Conservation (phyloP, 2,888 invertebrate genomes). For the Diadegma fenestrale region DNA sequence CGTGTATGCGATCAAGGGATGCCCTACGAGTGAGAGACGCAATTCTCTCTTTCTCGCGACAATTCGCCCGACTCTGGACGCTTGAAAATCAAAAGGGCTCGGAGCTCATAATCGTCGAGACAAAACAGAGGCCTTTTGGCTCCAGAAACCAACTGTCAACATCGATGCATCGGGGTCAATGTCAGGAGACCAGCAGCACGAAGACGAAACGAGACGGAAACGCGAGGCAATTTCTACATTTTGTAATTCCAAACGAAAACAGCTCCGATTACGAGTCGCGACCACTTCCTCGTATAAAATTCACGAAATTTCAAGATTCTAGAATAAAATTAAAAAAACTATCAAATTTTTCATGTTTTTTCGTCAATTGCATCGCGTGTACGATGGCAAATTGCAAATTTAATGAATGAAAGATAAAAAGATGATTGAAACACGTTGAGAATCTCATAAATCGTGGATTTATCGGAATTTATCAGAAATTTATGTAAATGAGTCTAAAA, state of each 20-base stretch:
- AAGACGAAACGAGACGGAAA: conserved; percentile 16
- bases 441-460: not conserved
- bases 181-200: conserved; percentile 42
- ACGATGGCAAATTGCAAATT: not conserved
- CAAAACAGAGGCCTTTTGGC: not conserved
- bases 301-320: not conserved
- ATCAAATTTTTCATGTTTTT: not conserved
- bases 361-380: not conserved
- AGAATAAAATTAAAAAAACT: not conserved
- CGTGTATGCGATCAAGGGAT: conserved; percentile 38
- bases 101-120: not conserved
- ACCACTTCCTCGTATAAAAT: conserved; percentile 31
- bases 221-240: conserved; percentile 18
- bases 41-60: conserved; percentile 44
- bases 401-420: not conserved
- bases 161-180: conserved; percentile 40
- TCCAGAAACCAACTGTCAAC: not conserved
- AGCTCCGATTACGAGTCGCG: conserved; percentile 21
- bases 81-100: conserved; percentile 14
- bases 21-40: conserved; percentile 59
- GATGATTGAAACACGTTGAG: not conserved
- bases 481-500: not conserved
- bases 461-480: not conserved
- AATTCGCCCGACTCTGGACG: not conserved
- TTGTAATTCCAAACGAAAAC: conserved; percentile 26